A percentile compares a stretch with the other conserved stretches of the same genome.
Evolutionary conservation across 2,888 invertebrate species (phyloP).

Genomic region (Mantis religiosa): DNA sequence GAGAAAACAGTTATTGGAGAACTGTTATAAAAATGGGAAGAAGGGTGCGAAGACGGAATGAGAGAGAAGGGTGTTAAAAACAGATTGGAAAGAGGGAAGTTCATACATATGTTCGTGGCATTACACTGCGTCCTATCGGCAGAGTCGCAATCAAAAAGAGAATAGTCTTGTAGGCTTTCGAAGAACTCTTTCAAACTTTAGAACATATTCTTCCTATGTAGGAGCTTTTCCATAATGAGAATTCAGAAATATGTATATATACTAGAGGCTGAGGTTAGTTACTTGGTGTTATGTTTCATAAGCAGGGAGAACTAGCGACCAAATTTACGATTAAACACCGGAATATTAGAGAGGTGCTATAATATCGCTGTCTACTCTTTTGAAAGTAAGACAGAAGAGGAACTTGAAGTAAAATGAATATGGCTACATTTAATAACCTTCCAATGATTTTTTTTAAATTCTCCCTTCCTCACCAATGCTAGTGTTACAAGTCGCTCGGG

Average conservation of each 20-base stretch:
- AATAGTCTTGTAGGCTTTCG: not conserved
- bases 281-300: too few relatives aligned
- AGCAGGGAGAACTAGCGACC: too few relatives aligned
- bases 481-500: too few relatives aligned
- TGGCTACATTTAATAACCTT: too few relatives aligned
- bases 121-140: not conserved
- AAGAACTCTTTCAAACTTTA: not conserved
- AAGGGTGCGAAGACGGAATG: not conserved
- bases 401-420: too few relatives aligned
- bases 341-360: too few relatives aligned
- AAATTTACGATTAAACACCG: too few relatives aligned
- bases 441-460: too few relatives aligned
- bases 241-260: not conserved
- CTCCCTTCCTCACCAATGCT: too few relatives aligned
- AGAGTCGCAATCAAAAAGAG: not conserved
- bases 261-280: too few relatives aligned
- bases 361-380: too few relatives aligned
- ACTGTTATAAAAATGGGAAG: constrained; percentile 28
- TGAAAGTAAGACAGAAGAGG: too few relatives aligned
- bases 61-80: constrained; percentile 14
- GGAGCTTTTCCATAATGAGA: not conserved
- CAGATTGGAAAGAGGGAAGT: constrained; percentile 20
- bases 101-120: constrained; percentile 5
- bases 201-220: not conserved
- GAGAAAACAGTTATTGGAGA: constrained; percentile 20